Conservation (phyloP, 2,797 vertebrate genomes). For the Pitangus sulphuratus region DNA sequence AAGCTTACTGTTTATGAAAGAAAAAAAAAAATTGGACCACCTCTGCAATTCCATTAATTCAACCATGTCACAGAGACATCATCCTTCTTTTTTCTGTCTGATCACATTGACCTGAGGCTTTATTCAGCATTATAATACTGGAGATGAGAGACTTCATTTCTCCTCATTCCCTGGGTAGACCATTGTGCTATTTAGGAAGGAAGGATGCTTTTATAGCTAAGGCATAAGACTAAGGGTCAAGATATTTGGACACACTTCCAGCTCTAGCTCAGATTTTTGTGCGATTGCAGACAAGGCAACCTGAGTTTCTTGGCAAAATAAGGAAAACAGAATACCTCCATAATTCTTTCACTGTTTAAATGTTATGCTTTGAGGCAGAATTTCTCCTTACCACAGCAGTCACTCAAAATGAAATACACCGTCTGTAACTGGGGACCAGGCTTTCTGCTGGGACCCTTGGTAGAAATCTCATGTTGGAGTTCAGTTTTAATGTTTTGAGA, state of each 20-base stretch:
- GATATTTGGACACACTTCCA: slow-evolving; percentile 5
- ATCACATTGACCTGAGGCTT: slow-evolving; percentile 9
- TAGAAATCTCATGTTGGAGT: background rate
- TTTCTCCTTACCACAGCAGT: background rate
- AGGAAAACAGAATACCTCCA: background rate
- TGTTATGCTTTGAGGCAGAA: background rate
- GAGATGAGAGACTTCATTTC: background rate
- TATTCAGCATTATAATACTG: background rate
- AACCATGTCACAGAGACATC: background rate
- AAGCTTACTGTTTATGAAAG: background rate
- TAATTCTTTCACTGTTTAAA: background rate
- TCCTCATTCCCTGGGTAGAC: background rate
- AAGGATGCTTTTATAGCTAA: background rate
- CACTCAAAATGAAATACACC: background rate
- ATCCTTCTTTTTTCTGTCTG: background rate
- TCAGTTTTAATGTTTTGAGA: background rate
- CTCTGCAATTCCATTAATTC: background rate
- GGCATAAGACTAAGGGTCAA: background rate
- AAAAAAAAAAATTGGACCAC: background rate
- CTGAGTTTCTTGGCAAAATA: background rate
- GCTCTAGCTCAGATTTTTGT: background rate
- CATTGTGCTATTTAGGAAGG: background rate
- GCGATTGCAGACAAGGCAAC: background rate
- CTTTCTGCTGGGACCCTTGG: background rate
- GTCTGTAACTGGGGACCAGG: background rate